phyloP scores from a whole-genome alignment of 2,888 invertebrate genomes.

The Parascotia fuliginaria region DNA sequence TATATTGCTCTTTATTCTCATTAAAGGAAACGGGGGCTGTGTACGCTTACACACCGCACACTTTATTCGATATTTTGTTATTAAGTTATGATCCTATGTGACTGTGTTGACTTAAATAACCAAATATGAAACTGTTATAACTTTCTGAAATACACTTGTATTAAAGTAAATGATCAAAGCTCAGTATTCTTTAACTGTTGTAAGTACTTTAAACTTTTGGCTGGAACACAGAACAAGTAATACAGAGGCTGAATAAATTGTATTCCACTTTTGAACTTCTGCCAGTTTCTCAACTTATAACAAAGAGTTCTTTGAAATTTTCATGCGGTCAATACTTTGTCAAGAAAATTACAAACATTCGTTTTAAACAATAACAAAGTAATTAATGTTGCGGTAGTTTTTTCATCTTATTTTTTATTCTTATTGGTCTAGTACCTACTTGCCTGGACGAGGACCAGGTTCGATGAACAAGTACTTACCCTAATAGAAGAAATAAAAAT shows the following conservation, averaged over 20 bases:
- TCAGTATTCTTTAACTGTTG: slow-evolving; percentile 13
- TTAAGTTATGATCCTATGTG: slow-evolving; percentile 1
- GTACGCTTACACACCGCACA: slow-evolving; percentile 5
- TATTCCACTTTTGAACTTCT: slow-evolving; percentile 47
- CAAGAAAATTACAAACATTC: slow-evolving; percentile 6
- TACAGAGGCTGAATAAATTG: slow-evolving; percentile 25
- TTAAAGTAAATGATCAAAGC: slow-evolving; percentile 14
- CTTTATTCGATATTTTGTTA: slow-evolving; percentile 18
- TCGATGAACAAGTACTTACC: no score
- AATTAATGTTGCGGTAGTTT: slow-evolving; percentile 4
- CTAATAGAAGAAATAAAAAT: no score
- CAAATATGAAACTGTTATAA: not conserved
- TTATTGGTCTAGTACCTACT: no score
- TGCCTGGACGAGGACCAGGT: no score
- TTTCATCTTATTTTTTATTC: no score
- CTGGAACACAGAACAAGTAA: slow-evolving; percentile 17
- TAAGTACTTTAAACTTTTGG: slow-evolving; percentile 26
- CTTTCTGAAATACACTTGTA: not conserved
- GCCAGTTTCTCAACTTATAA: slow-evolving; percentile 45
- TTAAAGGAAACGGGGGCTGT: slow-evolving; percentile 15
- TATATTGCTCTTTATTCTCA: slow-evolving; percentile 19
- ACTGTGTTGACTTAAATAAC: not conserved
- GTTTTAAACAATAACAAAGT: slow-evolving; percentile 1
- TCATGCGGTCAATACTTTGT: slow-evolving; percentile 41
- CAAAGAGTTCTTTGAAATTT: slow-evolving; percentile 38